Conservation (phyloP, 2,888 invertebrate species). For the Nycteola revayana region DNA sequence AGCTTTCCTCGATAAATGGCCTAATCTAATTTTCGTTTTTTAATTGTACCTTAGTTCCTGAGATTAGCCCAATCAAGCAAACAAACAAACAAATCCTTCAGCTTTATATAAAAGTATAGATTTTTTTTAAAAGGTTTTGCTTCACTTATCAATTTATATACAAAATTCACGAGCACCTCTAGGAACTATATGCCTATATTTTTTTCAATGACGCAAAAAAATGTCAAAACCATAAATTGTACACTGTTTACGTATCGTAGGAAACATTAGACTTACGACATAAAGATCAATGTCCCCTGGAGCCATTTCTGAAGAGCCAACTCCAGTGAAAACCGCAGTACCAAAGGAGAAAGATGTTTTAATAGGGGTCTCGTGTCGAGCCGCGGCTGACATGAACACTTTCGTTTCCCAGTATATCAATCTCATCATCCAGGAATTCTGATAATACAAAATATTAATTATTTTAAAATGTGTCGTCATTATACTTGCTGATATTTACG, state of each 20-base stretch:
- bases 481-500: too few relatives aligned
- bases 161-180: background rate
- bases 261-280: slow-evolving; percentile 39
- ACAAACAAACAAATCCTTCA: too few relatives aligned
- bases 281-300: slow-evolving; percentile 55
- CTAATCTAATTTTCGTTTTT: too few relatives aligned
- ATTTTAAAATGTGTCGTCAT: too few relatives aligned
- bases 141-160: background rate
- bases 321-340: slow-evolving; percentile 60
- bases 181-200: background rate
- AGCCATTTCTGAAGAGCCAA: slow-evolving; percentile 50
- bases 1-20: too few relatives aligned
- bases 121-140: too few relatives aligned
- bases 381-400: slow-evolving; percentile 55
- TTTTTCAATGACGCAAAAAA: background rate
- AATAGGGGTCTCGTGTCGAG: slow-evolving; percentile 59
- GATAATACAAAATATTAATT: too few relatives aligned
- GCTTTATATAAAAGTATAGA: too few relatives aligned
- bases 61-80: too few relatives aligned
- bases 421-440: slow-evolving; percentile 67
- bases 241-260: too few relatives aligned
- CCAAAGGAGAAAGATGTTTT: slow-evolving; percentile 58
- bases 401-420: slow-evolving; percentile 72
- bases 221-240: too few relatives aligned
- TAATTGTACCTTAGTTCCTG: too few relatives aligned